These are phyloP conservation scores for Coremacera marginata DNA, from an alignment of 2,888 invertebrate genomes.

Conservation along the genomic window DNA sequence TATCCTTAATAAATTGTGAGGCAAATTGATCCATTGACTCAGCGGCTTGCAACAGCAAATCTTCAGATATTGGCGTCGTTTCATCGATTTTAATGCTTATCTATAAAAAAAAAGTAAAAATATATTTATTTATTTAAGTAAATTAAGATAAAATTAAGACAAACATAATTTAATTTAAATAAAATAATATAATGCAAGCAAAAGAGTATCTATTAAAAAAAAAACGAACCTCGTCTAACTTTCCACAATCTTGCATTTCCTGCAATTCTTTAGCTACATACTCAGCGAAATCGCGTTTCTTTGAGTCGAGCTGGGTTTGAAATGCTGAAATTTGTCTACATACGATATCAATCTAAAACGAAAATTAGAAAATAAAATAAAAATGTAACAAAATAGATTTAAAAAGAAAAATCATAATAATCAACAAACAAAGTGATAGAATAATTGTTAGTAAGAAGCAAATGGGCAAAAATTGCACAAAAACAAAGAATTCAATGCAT, in stretches of 20 bases:
- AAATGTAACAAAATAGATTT: slow-evolving; percentile 51
- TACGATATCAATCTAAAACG: slow-evolving; percentile 76
- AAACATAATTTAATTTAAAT: too few relatives aligned
- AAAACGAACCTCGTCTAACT: slow-evolving; percentile 71
- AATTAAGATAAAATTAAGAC: too few relatives aligned
- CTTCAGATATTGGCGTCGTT: slow-evolving; percentile 72
- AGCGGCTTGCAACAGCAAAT: slow-evolving; percentile 75
- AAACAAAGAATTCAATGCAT: too few relatives aligned
- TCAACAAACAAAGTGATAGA: neutral
- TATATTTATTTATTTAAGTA: too few relatives aligned
- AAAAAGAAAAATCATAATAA: slow-evolving; percentile 47
- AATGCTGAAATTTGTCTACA: slow-evolving; percentile 74
- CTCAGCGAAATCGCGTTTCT: slow-evolving; percentile 71
- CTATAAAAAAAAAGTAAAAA: slow-evolving; percentile 65
- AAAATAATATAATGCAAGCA: neutral
- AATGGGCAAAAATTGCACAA: slow-evolving; percentile 5
- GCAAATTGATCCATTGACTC: slow-evolving; percentile 77
- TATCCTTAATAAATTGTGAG: slow-evolving; percentile 75
- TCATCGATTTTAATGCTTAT: slow-evolving; percentile 72
- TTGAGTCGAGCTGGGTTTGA: slow-evolving; percentile 72
- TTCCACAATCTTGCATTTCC: slow-evolving; percentile 72
- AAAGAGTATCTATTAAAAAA: slow-evolving; percentile 28
- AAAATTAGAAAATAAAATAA: slow-evolving; percentile 63
- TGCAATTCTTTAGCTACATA: slow-evolving; percentile 71
- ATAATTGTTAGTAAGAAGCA: too few relatives aligned